Evolutionary conservation across 2,113 vertebrate genomes (phyloP).

Genomic region (Gallinago jamesoni): DNA sequence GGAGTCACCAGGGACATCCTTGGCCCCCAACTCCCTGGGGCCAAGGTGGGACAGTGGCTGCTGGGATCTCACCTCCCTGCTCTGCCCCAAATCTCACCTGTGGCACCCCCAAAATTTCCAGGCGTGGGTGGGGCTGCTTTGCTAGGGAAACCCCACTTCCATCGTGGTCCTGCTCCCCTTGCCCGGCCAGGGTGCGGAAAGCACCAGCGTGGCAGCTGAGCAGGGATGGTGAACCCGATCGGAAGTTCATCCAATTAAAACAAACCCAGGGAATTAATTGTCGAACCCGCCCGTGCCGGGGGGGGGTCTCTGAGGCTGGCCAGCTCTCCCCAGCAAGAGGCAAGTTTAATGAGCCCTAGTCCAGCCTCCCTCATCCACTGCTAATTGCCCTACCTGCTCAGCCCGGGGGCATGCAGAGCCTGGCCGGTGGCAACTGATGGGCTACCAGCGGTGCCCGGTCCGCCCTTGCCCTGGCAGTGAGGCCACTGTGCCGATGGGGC

Average conservation of each 20-base stretch:
- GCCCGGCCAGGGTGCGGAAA: fast-evolving
- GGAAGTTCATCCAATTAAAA: slow-evolving; percentile 60
- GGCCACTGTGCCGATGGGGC: fast-evolving
- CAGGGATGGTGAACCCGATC: neutral
- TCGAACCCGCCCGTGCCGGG: fast-evolving
- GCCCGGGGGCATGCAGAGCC: fast-evolving
- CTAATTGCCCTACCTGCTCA: neutral
- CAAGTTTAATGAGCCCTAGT: slow-evolving; percentile 28
- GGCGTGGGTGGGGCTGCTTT: neutral
- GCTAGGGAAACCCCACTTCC: neutral
- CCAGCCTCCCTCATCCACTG: neutral
- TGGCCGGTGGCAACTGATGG: neutral
- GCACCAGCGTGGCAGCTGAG: fast-evolving
- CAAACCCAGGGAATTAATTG: slow-evolving; percentile 46
- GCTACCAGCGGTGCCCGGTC: neutral
- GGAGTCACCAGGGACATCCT: neutral
- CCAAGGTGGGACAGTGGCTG: neutral
- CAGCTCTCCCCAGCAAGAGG: neutral
- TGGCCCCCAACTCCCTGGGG: neutral
- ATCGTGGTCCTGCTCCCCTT: neutral
- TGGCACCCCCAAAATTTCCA: neutral
- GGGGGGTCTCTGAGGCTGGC: neutral
- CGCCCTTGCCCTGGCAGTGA: fast-evolving
- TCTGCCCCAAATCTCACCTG: neutral
- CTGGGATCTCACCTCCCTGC: neutral